Conservation (phyloP, 2,113 vertebrate genomes). For the Sclerurus mexicanus region DNA sequence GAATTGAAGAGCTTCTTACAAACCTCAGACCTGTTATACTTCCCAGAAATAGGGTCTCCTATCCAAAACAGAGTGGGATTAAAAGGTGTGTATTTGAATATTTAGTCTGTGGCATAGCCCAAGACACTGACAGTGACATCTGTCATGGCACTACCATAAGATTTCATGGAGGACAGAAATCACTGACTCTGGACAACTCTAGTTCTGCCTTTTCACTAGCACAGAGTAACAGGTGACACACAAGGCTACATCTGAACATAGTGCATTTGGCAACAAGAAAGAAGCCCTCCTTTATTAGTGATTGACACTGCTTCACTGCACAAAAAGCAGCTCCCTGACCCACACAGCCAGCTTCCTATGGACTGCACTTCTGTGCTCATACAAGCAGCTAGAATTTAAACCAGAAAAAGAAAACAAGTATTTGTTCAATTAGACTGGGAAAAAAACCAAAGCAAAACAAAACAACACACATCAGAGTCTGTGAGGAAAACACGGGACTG, state of each 20-base stretch:
- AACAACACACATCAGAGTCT: not conserved
- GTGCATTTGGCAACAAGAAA: not conserved
- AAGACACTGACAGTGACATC: not conserved
- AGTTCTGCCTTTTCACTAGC: not conserved
- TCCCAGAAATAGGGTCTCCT: not conserved
- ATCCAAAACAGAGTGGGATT: not conserved
- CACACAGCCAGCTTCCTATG: not conserved
- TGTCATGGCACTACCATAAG: not conserved
- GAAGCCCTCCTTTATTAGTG: not conserved
- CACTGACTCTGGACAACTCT: not conserved
- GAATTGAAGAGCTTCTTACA: not conserved
- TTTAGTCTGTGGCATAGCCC: not conserved
- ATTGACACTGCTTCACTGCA: not conserved
- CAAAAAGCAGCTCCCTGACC: not conserved
- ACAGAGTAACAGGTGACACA: fast-evolving
- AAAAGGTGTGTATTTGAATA: not conserved
- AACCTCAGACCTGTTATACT: not conserved
- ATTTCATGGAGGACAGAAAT: not conserved
- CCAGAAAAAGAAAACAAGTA: not conserved
- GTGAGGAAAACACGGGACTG: not conserved
- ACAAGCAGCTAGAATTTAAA: not conserved
- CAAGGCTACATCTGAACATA: not conserved
- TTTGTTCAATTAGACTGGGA: not conserved
- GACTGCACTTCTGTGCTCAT: not conserved
- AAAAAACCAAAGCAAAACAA: not conserved